Evolutionary conservation across 2,797 vertebrate genomes (phyloP).

Genomic region (Telmatherina bonti): DNA sequence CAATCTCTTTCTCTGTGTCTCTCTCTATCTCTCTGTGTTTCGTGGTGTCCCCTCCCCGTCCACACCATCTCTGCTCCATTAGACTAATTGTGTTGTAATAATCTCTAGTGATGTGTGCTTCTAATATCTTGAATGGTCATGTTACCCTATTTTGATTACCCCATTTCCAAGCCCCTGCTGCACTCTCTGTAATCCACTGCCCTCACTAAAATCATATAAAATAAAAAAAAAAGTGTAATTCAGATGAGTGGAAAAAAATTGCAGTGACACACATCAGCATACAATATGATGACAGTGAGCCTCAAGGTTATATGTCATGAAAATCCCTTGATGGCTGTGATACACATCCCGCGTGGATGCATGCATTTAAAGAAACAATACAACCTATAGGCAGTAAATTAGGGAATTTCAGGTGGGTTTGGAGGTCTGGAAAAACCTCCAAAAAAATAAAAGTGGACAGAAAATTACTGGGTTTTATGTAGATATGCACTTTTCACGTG

Average conservation of each 20-base stretch:
- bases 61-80: constrained; percentile 82
- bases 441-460: not conserved
- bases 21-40: constrained; percentile 27
- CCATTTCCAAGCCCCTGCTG: constrained; percentile 76
- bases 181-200: constrained; percentile 77
- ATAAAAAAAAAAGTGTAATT: constrained; percentile 79
- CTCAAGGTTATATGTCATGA: constrained; percentile 77
- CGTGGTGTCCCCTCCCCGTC: constrained; percentile 58
- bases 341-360: constrained; percentile 49
- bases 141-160: constrained; percentile 87
- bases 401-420: constrained; percentile 34
- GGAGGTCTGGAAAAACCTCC: constrained; percentile 27
- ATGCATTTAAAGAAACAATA: constrained; percentile 30
- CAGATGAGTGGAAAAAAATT: constrained; percentile 76
- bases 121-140: constrained; percentile 83
- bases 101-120: constrained; percentile 84
- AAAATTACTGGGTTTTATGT: constrained; percentile 19
- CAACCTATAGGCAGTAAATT: constrained; percentile 31
- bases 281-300: constrained; percentile 73
- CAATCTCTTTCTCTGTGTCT: constrained; percentile 60
- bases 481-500: constrained; percentile 10
- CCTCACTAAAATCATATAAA: constrained; percentile 70
- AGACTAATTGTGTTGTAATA: constrained; percentile 88
- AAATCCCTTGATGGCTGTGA: constrained; percentile 64
- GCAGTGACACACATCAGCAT: constrained; percentile 67